Evolutionary conservation across 1,140 invertebrate species (phyloP).

Genomic region (Zelostemma sp.): DNA sequence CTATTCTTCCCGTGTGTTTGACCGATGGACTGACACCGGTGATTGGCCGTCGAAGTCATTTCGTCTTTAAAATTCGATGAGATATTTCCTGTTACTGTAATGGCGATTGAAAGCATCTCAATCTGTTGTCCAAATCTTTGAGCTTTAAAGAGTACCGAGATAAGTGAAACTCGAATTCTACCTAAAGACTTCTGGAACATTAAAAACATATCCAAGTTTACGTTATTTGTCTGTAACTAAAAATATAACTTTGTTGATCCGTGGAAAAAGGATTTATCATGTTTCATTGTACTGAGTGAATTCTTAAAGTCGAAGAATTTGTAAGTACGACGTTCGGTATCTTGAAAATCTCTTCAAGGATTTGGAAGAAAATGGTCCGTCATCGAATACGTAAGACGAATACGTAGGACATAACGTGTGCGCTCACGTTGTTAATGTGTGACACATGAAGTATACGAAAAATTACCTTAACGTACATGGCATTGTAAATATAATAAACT

Average conservation of each 20-base stretch:
- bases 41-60: conserved; percentile 21
- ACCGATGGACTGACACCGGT: conserved; percentile 41
- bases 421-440: conserved; percentile 45
- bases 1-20: conserved; percentile 36
- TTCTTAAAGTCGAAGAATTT: too few species aligned
- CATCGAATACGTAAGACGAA: conserved; percentile 35
- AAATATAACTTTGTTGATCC: too few species aligned
- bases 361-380: too few species aligned
- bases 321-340: too few species aligned
- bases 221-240: too few species aligned
- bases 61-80: conserved; percentile 35
- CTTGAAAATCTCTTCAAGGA: too few species aligned
- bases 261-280: too few species aligned
- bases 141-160: background rate
- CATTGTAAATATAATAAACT: conserved; percentile 64
- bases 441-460: conserved; percentile 64
- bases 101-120: background rate
- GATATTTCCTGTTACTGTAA: conserved; percentile 10
- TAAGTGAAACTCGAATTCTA: too few species aligned
- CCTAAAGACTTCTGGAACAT: too few species aligned
- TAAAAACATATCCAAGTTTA: too few species aligned
- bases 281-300: too few species aligned
- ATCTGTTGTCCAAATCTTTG: conserved; percentile 6
- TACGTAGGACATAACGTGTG: conserved; percentile 21
- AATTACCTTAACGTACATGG: conserved; percentile 60